A percentile compares a stretch with the other conserved stretches of the same genome.
These are phyloP conservation scores for Paracanthobrama guichenoti DNA, from an alignment of 2,113 vertebrate species.

Conservation along the genomic window DNA sequence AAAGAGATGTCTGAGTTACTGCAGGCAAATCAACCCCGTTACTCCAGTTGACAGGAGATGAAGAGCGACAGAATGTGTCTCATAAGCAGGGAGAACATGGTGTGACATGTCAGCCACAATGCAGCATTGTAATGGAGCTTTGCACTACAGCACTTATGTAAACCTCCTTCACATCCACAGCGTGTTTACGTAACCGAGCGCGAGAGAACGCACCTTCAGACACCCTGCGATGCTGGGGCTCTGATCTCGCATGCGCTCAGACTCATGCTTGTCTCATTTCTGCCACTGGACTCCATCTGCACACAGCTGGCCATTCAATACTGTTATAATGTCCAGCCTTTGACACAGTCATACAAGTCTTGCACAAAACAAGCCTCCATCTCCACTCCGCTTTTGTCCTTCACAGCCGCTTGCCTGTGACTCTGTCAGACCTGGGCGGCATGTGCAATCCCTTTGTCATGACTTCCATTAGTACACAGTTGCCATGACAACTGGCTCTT, in stretches of 20 bases:
- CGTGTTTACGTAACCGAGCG: constrained; percentile 56
- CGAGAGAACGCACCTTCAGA: constrained; percentile 32
- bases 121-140: constrained; percentile 52
- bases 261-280: constrained; percentile 5
- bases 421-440: constrained; percentile 55
- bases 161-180: constrained; percentile 59
- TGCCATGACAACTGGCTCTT: constrained; percentile 59
- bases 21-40: constrained; percentile 37
- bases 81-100: constrained; percentile 37
- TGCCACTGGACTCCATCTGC: neutral
- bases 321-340: constrained; percentile 14
- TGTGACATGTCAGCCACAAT: constrained; percentile 50
- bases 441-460: constrained; percentile 56
- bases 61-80: neutral
- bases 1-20: constrained; percentile 28
- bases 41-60: constrained; percentile 8
- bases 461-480: constrained; percentile 59
- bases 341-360: constrained; percentile 24
- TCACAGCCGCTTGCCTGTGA: constrained; percentile 51
- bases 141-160: constrained; percentile 61
- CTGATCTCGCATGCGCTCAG: constrained; percentile 13
- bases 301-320: constrained; percentile 39
- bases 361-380: constrained; percentile 27
- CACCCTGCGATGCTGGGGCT: constrained; percentile 5
- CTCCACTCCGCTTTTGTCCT: constrained; percentile 42